Evolutionary conservation across 2,888 invertebrate genomes (phyloP), one percentile per base, ranked within the genome.

Genomic region (Nephrotoma appendiculata): DNA sequence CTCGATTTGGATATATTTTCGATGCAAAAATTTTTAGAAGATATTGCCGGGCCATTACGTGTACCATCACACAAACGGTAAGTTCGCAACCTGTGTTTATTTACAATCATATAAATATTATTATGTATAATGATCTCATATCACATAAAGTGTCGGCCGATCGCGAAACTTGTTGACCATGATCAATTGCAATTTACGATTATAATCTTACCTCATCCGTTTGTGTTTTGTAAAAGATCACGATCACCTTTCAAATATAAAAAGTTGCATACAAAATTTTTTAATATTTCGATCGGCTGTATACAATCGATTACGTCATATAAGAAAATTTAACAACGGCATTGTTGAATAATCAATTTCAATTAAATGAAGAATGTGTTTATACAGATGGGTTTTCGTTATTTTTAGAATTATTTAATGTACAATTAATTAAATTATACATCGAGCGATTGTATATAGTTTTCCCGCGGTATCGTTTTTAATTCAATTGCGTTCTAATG

Each of bases 1-100:
- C 95, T 96, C 90, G 97, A 97, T 9, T 93, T 98, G 89, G 98
- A 98, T 92, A 94, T 97, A 90, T 98, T 97, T 92, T 97, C 98
- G 86, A 98, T 98, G 98, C 94, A 96, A 89, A 93, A 96, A 89
- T 98, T 97, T 92, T 95, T 97, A 89, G 97, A 98, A 89, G 95
- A 96, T 90, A 95, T 95, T 91, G 93, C 96, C 88, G 95, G 95
- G 88, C 93, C 94, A 88, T 92, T 95, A 87, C 93, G 94, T 88
- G 93, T 95, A 88, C 96, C 96, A 86, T 96, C 96, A 85, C 95
- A 96, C 91, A 94, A 94, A 91, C 93, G 96, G 95, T 86, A 45
- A 48, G 11, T 41, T 48, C 7, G 9, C 7, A 71, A 71, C 9
- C 4, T 6, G 71, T 6, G 71, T 71, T 71, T 71, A 71, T 9